Conservation (phyloP, 1,140 invertebrate species). For the Glossosoma conforme region DNA sequence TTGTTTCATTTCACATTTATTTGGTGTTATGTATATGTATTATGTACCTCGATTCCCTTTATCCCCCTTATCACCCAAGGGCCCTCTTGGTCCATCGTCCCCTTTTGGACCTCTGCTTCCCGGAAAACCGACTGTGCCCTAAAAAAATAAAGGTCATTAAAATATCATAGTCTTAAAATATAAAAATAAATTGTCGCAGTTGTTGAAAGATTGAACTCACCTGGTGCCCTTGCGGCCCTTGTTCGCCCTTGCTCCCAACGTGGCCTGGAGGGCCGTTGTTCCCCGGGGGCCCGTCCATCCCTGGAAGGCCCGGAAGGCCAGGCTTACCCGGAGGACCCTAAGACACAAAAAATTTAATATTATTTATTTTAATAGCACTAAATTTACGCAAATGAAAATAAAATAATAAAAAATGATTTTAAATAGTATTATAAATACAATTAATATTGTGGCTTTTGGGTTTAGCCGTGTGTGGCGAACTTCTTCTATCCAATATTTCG, state of each 20-base stretch:
- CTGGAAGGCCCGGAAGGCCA: conserved; percentile 65
- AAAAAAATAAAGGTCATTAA: background rate
- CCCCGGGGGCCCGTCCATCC: conserved; percentile 69
- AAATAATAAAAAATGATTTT: too few species aligned
- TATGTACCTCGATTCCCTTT: conserved; percentile 44
- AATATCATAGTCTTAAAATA: background rate
- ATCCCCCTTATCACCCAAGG: conserved; percentile 54
- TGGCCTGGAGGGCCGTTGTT: conserved; percentile 64
- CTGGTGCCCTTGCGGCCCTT: conserved; percentile 60
- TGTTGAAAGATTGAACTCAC: conserved; percentile 29
- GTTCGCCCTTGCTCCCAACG: conserved; percentile 62
- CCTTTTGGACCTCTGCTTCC: conserved; percentile 70
- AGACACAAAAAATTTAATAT: conserved; percentile 21
- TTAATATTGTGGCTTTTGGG: too few species aligned
- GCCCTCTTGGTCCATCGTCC: conserved; percentile 68
- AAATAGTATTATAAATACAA: too few species aligned
- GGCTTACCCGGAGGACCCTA: conserved; percentile 69
- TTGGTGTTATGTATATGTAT: background rate
- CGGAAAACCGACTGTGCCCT: conserved; percentile 70
- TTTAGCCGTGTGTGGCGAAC: too few species aligned
- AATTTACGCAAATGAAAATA: too few species aligned
- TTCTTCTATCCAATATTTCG: too few species aligned
- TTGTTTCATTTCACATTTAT: background rate
- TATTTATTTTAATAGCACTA: conserved; percentile 9
- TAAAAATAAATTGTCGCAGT: background rate